phyloP scores from a whole-genome alignment of 2,888 invertebrate genomes.

The Noctua pronuba region DNA sequence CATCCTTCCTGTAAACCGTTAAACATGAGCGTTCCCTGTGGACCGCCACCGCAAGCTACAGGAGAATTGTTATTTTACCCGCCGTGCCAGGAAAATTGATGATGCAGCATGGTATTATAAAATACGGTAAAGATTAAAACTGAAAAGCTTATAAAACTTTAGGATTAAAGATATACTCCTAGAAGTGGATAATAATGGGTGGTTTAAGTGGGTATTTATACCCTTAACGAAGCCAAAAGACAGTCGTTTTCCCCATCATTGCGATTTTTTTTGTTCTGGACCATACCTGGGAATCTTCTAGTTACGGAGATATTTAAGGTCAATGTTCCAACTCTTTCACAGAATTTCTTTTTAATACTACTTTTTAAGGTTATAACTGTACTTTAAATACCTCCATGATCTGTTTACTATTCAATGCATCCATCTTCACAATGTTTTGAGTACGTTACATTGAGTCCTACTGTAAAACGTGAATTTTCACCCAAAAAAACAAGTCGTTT shows the following conservation, averaged over 20 bases:
- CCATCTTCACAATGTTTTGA: neutral
- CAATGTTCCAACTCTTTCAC: too few relatives aligned
- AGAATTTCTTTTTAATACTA: neutral
- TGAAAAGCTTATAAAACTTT: slow-evolving; percentile 13
- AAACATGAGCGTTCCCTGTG: slow-evolving; percentile 43
- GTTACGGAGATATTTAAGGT: too few relatives aligned
- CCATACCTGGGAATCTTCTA: too few relatives aligned
- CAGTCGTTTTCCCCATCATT: too few relatives aligned
- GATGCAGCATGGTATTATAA: slow-evolving; percentile 42
- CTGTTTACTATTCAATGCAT: neutral
- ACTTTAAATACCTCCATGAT: neutral
- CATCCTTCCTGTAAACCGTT: slow-evolving; percentile 32
- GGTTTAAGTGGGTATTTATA: too few relatives aligned
- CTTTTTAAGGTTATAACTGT: neutral
- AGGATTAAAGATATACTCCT: neutral
- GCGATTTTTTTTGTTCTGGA: too few relatives aligned
- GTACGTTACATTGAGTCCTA: neutral
- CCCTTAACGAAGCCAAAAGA: too few relatives aligned
- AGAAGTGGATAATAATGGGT: neutral
- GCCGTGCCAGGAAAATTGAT: slow-evolving; percentile 52
- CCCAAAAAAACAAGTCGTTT: too few relatives aligned
- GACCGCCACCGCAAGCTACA: slow-evolving; percentile 38
- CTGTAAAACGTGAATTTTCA: too few relatives aligned
- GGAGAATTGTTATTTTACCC: slow-evolving; percentile 46
- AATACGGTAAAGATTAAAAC: slow-evolving; percentile 29